These are phyloP conservation scores for Lepidocyrtinus sp. DNA, from an alignment of 2,888 invertebrate genomes.

Conservation along the genomic window DNA sequence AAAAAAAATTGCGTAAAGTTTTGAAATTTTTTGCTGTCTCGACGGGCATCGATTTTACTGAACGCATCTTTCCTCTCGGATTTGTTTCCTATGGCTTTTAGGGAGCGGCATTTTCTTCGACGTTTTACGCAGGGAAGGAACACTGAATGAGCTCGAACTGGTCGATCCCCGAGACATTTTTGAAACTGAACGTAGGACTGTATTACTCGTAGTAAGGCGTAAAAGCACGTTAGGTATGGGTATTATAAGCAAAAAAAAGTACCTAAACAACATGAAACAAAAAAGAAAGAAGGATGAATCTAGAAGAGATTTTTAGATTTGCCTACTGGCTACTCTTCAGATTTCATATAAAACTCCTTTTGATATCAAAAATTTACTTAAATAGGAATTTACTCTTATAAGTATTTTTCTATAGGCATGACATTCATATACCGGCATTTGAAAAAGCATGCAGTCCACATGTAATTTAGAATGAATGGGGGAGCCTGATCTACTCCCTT, in stretches of 20 bases:
- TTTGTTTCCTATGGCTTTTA: slow-evolving; percentile 41
- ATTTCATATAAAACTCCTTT: not conserved
- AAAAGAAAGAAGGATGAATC: not conserved
- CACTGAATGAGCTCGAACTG: slow-evolving; percentile 51
- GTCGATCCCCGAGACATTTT: slow-evolving; percentile 48
- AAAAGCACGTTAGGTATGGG: slow-evolving; percentile 45
- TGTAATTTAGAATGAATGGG: slow-evolving; percentile 59
- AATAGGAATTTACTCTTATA: not conserved
- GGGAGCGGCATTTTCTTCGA: slow-evolving; percentile 55
- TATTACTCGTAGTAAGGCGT: slow-evolving; percentile 61
- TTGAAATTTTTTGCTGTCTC: slow-evolving; percentile 44
- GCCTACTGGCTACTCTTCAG: no score
- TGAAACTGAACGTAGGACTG: slow-evolving; percentile 44
- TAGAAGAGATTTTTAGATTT: not conserved
- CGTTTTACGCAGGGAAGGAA: slow-evolving; percentile 23
- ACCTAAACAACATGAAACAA: slow-evolving; percentile 25
- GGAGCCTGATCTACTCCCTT: slow-evolving; percentile 33
- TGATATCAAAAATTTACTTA: not conserved
- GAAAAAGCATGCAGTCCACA: slow-evolving; percentile 53
- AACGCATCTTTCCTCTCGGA: slow-evolving; percentile 31
- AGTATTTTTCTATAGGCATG: slow-evolving; percentile 1
- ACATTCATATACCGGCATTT: slow-evolving; percentile 50
- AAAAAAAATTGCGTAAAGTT: not conserved
- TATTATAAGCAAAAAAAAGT: slow-evolving; percentile 29
- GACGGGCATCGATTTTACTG: slow-evolving; percentile 32